Evolutionary conservation across 2,888 invertebrate genomes (phyloP), one percentile per base, ranked within the genome.

Genomic region (Drosophila meridionalis): DNA sequence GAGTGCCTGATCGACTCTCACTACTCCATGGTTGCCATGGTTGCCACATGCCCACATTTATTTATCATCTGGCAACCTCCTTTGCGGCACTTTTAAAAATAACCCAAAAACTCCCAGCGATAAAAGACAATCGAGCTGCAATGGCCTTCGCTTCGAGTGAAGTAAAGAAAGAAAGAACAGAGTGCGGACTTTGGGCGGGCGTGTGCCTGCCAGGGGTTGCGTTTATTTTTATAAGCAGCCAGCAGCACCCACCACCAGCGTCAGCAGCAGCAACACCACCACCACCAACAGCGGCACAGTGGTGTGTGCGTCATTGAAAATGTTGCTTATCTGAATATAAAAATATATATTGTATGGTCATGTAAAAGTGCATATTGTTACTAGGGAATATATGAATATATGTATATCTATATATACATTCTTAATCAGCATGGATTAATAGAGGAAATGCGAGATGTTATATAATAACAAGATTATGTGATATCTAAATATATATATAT

Each of bases 151-250:
- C 58, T 40, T 45, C 30, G 12, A 63, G 20, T n/a, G 52, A 53
- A 42, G 14, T 9, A 20, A 43, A 9, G 2, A 14, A 56, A 36
- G 43, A 28, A 12, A n/a, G 6, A 56, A 55, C 36, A 9, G n/a
- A 20, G 68, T 68, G 57, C 70, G 69, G 43, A 61, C 68, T 73
- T 61, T 52, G 53, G 57, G 66, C 68, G 50, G 70, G 61, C 62
- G 78, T 59, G 52, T 61, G 75, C 42, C 64, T 34, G 50, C 28
- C 67, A 36, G 69, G 79, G 80, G 80, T 79, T 78, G 80, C 69
- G 66, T 70, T 74, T 80, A 74, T 80, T 78, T 74, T 77, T 20
- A 59, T 74, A 56, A 50, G 7, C 52, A 52, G 12, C 34, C 34
- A 12, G 12, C 56, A 9, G 42, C 56, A 56, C 56, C 56, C 56